Evolutionary conservation across 2,113 vertebrate genomes (phyloP), one percentile per base, ranked within the genome.

Genomic region (Dipodomys spectabilis): DNA sequence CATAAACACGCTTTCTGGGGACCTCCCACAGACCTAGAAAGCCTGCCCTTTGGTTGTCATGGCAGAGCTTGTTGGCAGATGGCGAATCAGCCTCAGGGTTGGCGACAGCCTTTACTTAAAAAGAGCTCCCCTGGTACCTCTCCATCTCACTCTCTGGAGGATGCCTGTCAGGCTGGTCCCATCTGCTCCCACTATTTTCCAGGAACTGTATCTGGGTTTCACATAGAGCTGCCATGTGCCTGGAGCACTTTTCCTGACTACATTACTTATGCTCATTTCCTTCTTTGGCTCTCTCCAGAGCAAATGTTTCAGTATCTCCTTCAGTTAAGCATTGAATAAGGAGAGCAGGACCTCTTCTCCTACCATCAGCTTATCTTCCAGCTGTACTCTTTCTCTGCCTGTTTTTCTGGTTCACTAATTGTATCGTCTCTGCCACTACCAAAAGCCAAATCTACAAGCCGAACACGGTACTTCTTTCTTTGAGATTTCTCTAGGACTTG

Each of bases 111-210:
- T 92, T 96, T 92, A 60, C 91, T 96, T 87, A 93, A 90, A 88
- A 86, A 96, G 88, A 80, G 39, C 62, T 93, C 82, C 82, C 82
- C 77, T 11, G 28, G 39, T 83, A 28, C 62, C 80, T 67, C 86
- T 84, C 80, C 39, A 23, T 45, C 32, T 16, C 22, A 22, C 30
- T 91, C 90, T 90, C 91, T 6, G 78, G 94, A 73, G 94, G 88
- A 68, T 0, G 77, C 82, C 83, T 86, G 83, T 74, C 60, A 74
- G 85, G 73, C 91, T 60, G 68, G 71, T 88, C 28, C 86, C 93
- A 88, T 95, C 88, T 96, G 95, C 84, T 93, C 39, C 86, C 80
- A 32, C 60, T 72, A 88, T 93, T 95, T 95, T 91, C 95, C 69
- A 89, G 88, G 92, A 95, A 94, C 86, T 87, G 11, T 67, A 89